Conservation (phyloP, 2,888 invertebrate species). For the Thereva nobilitata region DNA sequence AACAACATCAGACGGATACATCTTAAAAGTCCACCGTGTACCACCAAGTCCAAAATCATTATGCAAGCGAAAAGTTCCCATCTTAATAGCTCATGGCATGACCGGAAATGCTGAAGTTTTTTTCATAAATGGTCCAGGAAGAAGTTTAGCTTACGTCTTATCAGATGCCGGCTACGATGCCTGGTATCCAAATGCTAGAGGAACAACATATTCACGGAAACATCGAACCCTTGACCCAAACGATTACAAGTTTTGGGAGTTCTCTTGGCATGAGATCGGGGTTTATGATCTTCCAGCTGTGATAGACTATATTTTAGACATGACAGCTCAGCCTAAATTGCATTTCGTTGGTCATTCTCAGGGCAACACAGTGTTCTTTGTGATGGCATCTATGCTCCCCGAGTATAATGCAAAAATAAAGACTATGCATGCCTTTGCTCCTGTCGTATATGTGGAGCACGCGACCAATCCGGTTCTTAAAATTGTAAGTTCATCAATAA, state of each 20-base stretch:
- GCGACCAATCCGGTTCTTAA: too few species aligned
- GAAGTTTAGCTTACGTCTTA: constrained; percentile 55
- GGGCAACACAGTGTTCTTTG: constrained; percentile 60
- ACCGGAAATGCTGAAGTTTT: background rate
- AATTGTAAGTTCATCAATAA: too few species aligned
- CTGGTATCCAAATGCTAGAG: constrained; percentile 70
- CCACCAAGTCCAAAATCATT: constrained; percentile 45
- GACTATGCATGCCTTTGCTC: constrained; percentile 61
- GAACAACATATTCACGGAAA: constrained; percentile 64
- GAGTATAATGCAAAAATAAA: constrained; percentile 62
- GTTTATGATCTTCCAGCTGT: constrained; percentile 76
- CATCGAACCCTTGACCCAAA: constrained; percentile 59
- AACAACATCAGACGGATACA: constrained; percentile 72
- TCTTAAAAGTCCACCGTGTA: constrained; percentile 72
- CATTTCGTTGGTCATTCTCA: constrained; percentile 83
- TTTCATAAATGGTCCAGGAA: background rate
- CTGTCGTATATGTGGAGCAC: constrained; percentile 59
- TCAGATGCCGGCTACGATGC: constrained; percentile 61
- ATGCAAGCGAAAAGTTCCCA: too few species aligned
- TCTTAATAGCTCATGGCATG: too few species aligned
- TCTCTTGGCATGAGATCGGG: constrained; percentile 75
- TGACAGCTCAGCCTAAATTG: constrained; percentile 64
- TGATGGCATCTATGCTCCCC: constrained; percentile 57
- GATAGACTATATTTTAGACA: constrained; percentile 71
- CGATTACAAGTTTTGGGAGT: constrained; percentile 64